Conservation (phyloP, 2,113 vertebrate species). For the Gambusia holbrooki region DNA sequence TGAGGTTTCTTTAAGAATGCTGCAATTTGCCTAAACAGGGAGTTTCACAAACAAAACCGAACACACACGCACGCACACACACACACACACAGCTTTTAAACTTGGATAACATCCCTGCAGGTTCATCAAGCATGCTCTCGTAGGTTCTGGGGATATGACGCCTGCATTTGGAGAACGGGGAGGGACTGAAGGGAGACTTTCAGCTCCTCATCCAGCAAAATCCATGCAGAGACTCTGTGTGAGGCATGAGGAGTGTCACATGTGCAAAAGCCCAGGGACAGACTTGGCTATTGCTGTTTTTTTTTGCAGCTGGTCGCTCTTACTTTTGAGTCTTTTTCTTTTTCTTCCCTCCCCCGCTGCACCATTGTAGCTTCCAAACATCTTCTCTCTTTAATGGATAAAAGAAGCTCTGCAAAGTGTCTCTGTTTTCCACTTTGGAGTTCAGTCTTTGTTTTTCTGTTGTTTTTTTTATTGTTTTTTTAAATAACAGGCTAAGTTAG, state of each 20-base stretch:
- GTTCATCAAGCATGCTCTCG: conserved; percentile 71
- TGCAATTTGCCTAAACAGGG: conserved; percentile 86
- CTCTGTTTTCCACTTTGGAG: conserved; percentile 34
- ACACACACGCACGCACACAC: conserved; percentile 14
- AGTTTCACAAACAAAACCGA: conserved; percentile 79
- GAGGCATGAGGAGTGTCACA: conserved; percentile 13
- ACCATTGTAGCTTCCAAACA: conserved; percentile 7
- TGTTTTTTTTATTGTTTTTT: conserved; percentile 9
- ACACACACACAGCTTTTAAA: conserved; percentile 50
- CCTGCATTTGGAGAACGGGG: conserved; percentile 46
- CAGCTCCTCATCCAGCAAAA: conserved; percentile 35
- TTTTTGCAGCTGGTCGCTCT: conserved; percentile 10
- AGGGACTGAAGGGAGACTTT: conserved; percentile 26
- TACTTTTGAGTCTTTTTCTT: conserved; percentile 22
- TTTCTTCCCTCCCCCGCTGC: background rate
- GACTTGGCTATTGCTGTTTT: conserved; percentile 11
- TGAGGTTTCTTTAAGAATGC: conserved; percentile 92
- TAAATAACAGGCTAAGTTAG: conserved; percentile 43
- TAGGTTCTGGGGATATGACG: conserved; percentile 62
- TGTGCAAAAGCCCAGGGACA: conserved; percentile 25
- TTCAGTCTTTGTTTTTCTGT: conserved; percentile 22
- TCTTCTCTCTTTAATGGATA: conserved; percentile 28
- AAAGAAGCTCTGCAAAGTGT: conserved; percentile 49
- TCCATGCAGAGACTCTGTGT: conserved; percentile 23
- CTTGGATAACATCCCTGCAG: conserved; percentile 62